Base-by-base conservation (phyloP, 2,113 vertebrate genomes). In the Pogonocichla stellata region DNA sequence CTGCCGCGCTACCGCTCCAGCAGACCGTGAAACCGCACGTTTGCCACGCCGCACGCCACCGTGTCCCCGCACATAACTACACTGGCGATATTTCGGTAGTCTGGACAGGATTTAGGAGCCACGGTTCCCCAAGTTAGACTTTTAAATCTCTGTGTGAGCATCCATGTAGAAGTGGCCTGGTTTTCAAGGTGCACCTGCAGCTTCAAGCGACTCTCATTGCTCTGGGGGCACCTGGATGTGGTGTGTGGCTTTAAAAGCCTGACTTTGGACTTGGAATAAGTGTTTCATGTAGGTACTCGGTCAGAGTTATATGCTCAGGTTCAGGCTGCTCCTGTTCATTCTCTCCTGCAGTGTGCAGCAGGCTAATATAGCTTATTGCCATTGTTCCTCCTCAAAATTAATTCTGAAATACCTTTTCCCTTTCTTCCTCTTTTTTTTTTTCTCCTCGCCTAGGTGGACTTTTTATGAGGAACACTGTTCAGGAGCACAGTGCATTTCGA, bases 401-500 rank as follows among this genome's bases (percentile, higher is more conserved):
- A 19, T 88, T 83, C 90, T 91, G 80, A 95, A 91, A 93, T 65
- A 31, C 9, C 81, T 56, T 72, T 51, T 67, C 2, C 86, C 51
- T 19, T 53, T 61, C 42, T 28, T 57, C 10, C 7, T 14, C 19
- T n/a, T 56, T 48, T n/a, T 9, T 51, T 58, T 14, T 57, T 86
- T 14, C 86, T 57, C n/a, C 91, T 48, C 10, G 97, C 94, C 24
- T 96, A 99, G 99, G 99, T 98, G 99, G 99, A 90, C 99, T 99
- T 97, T 99, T 99, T 98, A 99, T 99, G 99, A 98, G 99, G 86
- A 99, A 99, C 96, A 99, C 99, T 48, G 99, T 99, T 97, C 99
- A 99, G 98, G 99, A 99, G 98, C 99, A 99, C 98, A 99, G 99
- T 89, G 99, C 99, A 31, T 99, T 99, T 98, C 98, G 99, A 93